Conservation (phyloP, 2,113 vertebrate genomes). For the Odobenus rosmarus region DNA sequence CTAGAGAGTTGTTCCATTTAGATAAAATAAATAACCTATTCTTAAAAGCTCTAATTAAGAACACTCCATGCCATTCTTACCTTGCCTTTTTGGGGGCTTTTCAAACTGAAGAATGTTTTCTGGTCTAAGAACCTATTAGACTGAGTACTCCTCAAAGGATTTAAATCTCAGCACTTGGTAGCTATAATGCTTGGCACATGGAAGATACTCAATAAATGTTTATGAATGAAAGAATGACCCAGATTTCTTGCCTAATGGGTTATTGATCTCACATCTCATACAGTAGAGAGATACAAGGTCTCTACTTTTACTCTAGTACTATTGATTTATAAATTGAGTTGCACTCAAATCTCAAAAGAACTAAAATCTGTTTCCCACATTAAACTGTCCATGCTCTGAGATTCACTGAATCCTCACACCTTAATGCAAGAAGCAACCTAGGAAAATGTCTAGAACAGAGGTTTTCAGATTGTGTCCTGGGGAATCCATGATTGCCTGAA, state of each 20-base stretch:
- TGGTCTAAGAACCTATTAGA: slow-evolving; percentile 16
- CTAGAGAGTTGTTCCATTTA: neutral
- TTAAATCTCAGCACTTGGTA: neutral
- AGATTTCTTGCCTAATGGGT: neutral
- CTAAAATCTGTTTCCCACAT: slow-evolving; percentile 17
- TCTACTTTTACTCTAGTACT: neutral
- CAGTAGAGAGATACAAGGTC: neutral
- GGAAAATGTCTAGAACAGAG: neutral
- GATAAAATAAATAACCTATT: neutral
- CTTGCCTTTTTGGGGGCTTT: neutral
- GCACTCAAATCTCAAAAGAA: slow-evolving; percentile 25
- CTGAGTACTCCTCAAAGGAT: neutral
- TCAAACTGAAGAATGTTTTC: slow-evolving; percentile 43
- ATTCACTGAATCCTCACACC: neutral
- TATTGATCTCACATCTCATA: slow-evolving; percentile 12
- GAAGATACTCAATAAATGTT: neutral
- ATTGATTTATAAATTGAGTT: slow-evolving; percentile 61
- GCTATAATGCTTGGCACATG: neutral
- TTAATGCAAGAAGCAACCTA: neutral
- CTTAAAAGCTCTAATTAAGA: slow-evolving; percentile 53
- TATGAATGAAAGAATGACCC: slow-evolving; percentile 29
- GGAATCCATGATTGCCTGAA: neutral
- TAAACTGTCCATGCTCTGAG: neutral
- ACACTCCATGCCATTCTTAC: neutral
- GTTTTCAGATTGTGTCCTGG: slow-evolving; percentile 2